Evolutionary conservation across 2,797 vertebrate species (phyloP).

Genomic region (Channallabes apus): DNA sequence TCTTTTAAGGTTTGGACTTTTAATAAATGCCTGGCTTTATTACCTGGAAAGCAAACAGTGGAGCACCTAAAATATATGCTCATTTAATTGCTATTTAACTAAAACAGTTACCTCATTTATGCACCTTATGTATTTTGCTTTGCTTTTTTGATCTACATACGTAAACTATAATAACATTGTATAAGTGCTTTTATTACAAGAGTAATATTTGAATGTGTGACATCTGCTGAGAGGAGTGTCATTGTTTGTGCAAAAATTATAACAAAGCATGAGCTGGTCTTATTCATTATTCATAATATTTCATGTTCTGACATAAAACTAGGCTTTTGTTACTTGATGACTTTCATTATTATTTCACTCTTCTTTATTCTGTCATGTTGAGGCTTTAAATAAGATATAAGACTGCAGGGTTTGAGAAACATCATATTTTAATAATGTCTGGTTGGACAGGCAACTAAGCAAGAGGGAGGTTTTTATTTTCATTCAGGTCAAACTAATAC

Average conservation of each 20-base stretch:
- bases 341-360: neutral
- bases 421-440: neutral
- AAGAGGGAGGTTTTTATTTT: neutral
- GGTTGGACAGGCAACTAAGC: neutral
- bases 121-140: neutral
- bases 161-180: neutral
- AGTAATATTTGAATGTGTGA: neutral
- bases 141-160: neutral
- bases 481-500: neutral
- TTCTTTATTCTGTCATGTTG: neutral
- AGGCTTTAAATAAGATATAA: neutral
- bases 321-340: neutral
- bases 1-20: constrained; percentile 88
- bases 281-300: constrained; percentile 7
- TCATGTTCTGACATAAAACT: neutral
- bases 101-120: neutral
- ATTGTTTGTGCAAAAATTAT: neutral
- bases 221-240: neutral
- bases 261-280: neutral
- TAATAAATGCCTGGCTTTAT: neutral
- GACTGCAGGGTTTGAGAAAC: neutral
- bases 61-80: neutral
- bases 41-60: neutral
- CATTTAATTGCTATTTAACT: neutral
- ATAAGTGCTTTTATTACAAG: neutral